Percentiles rank a stretch among this genome's conserved stretches.
Evolutionary conservation across 2,888 invertebrate genomes (phyloP).

Genomic region (Drosophila limbata): DNA sequence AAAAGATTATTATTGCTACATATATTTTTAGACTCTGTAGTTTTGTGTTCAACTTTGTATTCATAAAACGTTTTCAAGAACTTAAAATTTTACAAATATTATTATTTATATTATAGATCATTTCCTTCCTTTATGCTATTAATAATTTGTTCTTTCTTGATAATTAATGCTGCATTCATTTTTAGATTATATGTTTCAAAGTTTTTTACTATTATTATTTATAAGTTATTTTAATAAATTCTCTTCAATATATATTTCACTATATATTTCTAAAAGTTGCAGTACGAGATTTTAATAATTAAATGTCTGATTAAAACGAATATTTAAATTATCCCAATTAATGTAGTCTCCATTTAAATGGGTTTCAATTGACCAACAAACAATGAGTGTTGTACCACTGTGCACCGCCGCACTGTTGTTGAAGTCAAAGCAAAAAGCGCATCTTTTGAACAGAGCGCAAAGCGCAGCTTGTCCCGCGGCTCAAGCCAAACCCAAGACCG

Average conservation of each 20-base stretch:
- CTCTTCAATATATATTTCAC: no score
- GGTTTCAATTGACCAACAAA: background rate
- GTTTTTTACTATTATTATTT: no score
- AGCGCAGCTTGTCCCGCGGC: conserved; percentile 70
- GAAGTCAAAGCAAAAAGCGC: conserved; percentile 75
- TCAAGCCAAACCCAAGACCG: conserved; percentile 10
- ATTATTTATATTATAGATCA: background rate
- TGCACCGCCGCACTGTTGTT: conserved; percentile 53
- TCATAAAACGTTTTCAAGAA: background rate
- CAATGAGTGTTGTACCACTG: conserved; percentile 43
- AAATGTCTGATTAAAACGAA: no score
- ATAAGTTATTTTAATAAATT: no score
- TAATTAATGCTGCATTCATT: background rate
- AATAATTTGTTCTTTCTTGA: no score
- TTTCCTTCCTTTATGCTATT: background rate
- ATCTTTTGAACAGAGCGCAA: conserved; percentile 75
- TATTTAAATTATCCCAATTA: background rate
- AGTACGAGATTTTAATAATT: no score
- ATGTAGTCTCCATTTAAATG: background rate
- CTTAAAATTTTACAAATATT: no score
- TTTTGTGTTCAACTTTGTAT: background rate
- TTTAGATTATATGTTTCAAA: background rate
- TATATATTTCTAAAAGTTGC: no score
- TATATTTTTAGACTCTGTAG: no score
- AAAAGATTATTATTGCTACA: no score